Percentiles rank a stretch among this genome's conserved stretches.
phyloP scores from a whole-genome alignment of 1,140 invertebrate genomes.

The Leguminivora glycinivorella region DNA sequence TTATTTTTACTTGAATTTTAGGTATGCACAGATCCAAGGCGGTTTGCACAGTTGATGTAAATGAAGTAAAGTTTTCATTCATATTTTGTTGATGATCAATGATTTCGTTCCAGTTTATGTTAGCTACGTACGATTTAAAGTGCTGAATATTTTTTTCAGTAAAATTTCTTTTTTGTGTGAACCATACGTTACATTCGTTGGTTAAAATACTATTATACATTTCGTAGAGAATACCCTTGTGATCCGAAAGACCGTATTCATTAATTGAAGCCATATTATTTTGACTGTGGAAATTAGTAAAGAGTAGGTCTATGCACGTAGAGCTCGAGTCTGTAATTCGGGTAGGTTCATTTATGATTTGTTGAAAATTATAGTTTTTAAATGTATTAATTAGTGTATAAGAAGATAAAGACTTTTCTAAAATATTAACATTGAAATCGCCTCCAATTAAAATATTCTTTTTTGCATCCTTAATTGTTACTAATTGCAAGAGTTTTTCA shows the following conservation, averaged over 20 bases:
- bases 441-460: too few relatives aligned
- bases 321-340: neutral
- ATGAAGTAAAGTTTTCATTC: conserved; percentile 5
- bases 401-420: too few relatives aligned
- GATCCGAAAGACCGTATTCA: neutral
- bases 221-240: neutral
- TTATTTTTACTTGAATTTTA: neutral
- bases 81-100: neutral
- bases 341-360: conserved; percentile 19
- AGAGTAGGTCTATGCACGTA: conserved; percentile 16
- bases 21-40: neutral
- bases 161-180: neutral
- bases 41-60: neutral
- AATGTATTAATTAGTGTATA: too few relatives aligned
- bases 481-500: too few relatives aligned
- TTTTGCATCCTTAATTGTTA: too few relatives aligned
- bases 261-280: neutral
- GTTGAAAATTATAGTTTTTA: neutral
- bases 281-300: neutral
- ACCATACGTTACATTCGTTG: neutral
- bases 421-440: too few relatives aligned
- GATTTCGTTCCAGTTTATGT: conserved; percentile 12
- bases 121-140: neutral
- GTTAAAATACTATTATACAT: too few relatives aligned
- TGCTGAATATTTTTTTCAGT: too few relatives aligned